Evolutionary conservation across 2,113 vertebrate genomes (phyloP).

Genomic region (Thinocorus orbignyianus): DNA sequence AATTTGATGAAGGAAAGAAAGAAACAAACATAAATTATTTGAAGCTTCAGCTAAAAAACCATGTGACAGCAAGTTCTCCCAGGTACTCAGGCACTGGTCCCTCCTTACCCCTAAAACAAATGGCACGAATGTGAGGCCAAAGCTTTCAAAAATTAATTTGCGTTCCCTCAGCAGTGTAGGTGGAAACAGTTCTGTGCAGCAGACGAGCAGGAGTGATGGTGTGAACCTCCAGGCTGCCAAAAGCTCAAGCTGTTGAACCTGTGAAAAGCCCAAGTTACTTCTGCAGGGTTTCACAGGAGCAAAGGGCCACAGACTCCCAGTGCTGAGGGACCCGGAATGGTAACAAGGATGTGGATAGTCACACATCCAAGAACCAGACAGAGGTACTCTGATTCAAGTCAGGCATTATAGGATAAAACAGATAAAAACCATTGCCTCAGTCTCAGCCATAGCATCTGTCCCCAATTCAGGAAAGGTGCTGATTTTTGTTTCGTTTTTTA

Average conservation of each 20-base stretch:
- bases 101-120: not conserved
- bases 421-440: not conserved
- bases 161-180: not conserved
- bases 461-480: accelerated
- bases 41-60: not conserved
- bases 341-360: not conserved
- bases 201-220: not conserved
- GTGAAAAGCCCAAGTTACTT: not conserved
- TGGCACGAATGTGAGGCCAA: not conserved
- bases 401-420: not conserved
- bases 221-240: not conserved
- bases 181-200: not conserved
- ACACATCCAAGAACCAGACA: not conserved
- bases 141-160: not conserved
- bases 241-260: not conserved
- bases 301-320: not conserved
- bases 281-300: not conserved
- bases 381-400: not conserved
- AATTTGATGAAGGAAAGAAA: not conserved
- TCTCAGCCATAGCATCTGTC: not conserved
- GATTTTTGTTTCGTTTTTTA: not conserved
- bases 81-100: not conserved
- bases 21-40: not conserved
- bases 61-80: not conserved
- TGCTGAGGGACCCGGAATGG: not conserved